These are phyloP conservation scores for Microctonus hyperodae DNA, from an alignment of 2,888 invertebrate genomes.

Conservation along the genomic window DNA sequence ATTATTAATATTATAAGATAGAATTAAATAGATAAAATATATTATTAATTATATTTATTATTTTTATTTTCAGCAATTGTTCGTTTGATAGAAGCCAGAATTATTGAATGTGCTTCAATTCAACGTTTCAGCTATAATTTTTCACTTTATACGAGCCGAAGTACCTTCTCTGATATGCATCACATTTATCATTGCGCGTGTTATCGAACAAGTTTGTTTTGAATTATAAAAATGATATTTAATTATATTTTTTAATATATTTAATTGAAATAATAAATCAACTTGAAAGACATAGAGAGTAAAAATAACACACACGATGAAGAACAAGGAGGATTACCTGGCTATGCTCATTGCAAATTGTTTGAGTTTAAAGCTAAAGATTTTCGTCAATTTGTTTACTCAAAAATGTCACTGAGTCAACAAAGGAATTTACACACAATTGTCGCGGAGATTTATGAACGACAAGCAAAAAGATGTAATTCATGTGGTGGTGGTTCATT, in stretches of 20 bases:
- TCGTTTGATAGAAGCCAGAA: constrained; percentile 66
- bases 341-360: constrained; percentile 68
- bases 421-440: constrained; percentile 68
- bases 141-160: constrained; percentile 32
- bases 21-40: too few species aligned
- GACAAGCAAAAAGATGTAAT: constrained; percentile 65
- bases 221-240: too few species aligned
- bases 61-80: constrained; percentile 67
- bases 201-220: constrained; percentile 36
- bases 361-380: constrained; percentile 67
- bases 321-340: constrained; percentile 56
- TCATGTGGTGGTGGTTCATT: constrained; percentile 61
- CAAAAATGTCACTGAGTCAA: constrained; percentile 66
- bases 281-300: not conserved
- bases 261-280: not conserved
- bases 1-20: too few species aligned
- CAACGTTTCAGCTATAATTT: constrained; percentile 34
- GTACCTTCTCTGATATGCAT: constrained; percentile 51
- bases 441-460: constrained; percentile 65
- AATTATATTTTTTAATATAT: not conserved
- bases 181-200: constrained; percentile 46
- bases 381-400: constrained; percentile 67
- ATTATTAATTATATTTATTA: constrained; percentile 50
- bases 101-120: constrained; percentile 66
- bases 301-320: constrained; percentile 30